These are phyloP conservation scores for Hirundo rustica DNA, from an alignment of 2,797 vertebrate species.

Conservation along the genomic window DNA sequence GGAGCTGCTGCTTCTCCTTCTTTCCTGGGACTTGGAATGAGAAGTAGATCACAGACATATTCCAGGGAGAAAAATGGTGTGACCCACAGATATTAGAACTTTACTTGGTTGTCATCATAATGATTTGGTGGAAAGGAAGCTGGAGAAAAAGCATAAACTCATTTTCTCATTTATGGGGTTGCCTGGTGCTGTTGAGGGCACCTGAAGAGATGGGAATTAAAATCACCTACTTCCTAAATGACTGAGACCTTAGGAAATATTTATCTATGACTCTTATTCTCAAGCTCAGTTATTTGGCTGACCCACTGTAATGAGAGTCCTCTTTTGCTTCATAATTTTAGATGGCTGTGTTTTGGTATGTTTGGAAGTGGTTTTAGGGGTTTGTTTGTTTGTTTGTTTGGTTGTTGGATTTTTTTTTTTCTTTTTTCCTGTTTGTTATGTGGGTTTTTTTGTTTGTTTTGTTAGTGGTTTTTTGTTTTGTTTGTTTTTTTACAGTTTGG, in stretches of 20 bases:
- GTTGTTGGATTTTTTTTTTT: too few relatives aligned
- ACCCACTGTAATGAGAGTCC: background rate
- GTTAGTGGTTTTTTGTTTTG: background rate
- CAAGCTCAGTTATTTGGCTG: background rate
- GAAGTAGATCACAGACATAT: background rate
- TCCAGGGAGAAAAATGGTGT: background rate
- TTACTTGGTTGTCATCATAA: background rate
- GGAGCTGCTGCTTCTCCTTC: background rate
- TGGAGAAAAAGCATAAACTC: background rate
- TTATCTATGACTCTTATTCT: background rate
- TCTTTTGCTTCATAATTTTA: background rate
- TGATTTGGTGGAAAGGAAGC: background rate
- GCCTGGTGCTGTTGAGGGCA: background rate
- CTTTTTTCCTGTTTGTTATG: background rate
- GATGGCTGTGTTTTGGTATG: background rate
- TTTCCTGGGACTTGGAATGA: background rate
- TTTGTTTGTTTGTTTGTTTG: fast-evolving
- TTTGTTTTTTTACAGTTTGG: background rate
- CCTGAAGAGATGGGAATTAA: background rate
- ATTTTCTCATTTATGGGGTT: background rate
- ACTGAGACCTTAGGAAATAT: background rate
- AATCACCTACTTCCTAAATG: background rate
- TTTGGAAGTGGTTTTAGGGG: background rate
- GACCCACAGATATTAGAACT: background rate
- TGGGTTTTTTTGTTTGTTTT: background rate